phyloP scores from a whole-genome alignment of 2,888 invertebrate genomes.

The Acanthococcus lagerstroemiae region DNA sequence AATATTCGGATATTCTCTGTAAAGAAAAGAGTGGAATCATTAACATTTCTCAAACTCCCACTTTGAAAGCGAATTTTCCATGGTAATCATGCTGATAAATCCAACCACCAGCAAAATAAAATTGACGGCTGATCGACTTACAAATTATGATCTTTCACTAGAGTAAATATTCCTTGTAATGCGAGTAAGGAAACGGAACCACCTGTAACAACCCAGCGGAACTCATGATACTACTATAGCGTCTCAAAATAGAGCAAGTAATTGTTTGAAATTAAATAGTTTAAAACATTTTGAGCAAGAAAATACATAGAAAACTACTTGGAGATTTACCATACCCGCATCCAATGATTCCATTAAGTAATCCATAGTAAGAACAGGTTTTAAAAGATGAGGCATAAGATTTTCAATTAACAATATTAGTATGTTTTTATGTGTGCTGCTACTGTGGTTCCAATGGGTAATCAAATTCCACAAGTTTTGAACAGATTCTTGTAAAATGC shows the following conservation, averaged over 20 bases:
- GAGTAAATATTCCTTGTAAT: conserved; percentile 78
- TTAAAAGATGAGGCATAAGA: conserved; percentile 66
- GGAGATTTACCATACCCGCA: conserved; percentile 47
- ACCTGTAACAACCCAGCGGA: too few relatives aligned
- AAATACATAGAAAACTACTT: too few relatives aligned
- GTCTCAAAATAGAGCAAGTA: too few relatives aligned
- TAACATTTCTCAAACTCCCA: neutral
- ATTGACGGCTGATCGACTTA: conserved; percentile 41
- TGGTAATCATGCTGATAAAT: neutral
- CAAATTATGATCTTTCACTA: conserved; percentile 84
- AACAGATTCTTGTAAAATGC: conserved; percentile 2
- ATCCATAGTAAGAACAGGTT: conserved; percentile 76
- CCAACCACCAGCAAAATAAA: too few relatives aligned
- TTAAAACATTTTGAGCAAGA: too few relatives aligned
- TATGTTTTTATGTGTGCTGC: conserved; percentile 61
- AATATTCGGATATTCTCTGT: conserved; percentile 83
- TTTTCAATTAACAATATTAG: conserved; percentile 71
- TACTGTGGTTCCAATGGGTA: conserved; percentile 42
- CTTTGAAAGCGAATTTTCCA: neutral
- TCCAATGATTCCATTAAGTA: conserved; percentile 84
- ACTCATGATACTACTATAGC: too few relatives aligned
- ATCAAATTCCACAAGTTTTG: conserved; percentile 12
- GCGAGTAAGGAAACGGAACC: conserved; percentile 82
- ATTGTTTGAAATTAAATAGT: conserved; percentile 26
- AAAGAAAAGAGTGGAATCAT: conserved; percentile 34